Conservation (phyloP, 2,888 invertebrate genomes). For the Trachelus iudaicus region DNA sequence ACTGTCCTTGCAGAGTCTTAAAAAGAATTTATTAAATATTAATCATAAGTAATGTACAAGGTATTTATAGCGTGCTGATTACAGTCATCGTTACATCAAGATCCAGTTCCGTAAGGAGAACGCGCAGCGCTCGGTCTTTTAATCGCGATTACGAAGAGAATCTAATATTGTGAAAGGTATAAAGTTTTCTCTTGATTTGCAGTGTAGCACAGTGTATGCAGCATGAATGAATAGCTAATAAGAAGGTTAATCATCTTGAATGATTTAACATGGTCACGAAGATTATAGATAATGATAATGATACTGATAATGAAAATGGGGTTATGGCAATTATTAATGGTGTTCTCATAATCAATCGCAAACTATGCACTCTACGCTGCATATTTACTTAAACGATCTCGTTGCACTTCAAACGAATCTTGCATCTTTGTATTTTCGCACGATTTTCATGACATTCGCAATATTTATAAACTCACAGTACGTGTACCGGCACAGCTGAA, state of each 20-base stretch:
- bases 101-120: neutral
- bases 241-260: neutral
- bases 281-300: neutral
- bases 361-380: neutral
- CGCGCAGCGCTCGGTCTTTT: neutral
- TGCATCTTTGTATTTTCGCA: neutral
- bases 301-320: neutral
- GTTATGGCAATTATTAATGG: neutral
- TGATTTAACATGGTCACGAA: neutral
- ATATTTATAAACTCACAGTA: neutral
- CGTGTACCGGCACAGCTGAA: neutral
- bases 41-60: neutral
- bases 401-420: neutral
- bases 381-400: neutral
- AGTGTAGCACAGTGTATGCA: neutral
- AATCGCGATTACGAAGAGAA: neutral
- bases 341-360: neutral
- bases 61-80: neutral
- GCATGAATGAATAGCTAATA: neutral
- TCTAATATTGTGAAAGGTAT: neutral
- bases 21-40: slow-evolving; percentile 5
- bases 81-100: neutral
- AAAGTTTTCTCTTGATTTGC: neutral
- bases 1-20: neutral
- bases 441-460: neutral